Evolutionary conservation across 2,888 invertebrate species (phyloP).

Genomic region (Syritta pipiens): DNA sequence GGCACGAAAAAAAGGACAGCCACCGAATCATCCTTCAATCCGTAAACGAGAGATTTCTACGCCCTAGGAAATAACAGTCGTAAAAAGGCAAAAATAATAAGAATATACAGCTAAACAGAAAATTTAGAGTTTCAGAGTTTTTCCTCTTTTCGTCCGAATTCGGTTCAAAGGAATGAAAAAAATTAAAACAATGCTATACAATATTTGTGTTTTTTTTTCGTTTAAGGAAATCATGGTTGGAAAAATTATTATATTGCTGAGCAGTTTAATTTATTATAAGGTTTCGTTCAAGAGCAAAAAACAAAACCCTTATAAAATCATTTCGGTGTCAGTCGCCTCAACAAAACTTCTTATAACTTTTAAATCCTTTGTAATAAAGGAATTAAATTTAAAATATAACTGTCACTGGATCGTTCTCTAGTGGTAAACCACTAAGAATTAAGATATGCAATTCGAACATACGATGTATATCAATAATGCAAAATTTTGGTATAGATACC

Average conservation of each 20-base stretch:
- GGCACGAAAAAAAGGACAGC: background rate
- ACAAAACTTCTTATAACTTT: too few species aligned
- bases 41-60: background rate
- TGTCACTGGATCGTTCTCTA: too few species aligned
- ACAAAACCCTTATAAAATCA: too few species aligned
- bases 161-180: background rate
- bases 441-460: too few species aligned
- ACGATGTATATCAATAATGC: too few species aligned
- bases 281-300: constrained; percentile 8
- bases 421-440: too few species aligned
- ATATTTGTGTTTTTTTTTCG: background rate
- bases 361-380: too few species aligned
- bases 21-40: constrained; percentile 2
- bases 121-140: constrained; percentile 23
- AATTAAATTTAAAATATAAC: too few species aligned
- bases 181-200: background rate
- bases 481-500: too few species aligned
- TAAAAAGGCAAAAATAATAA: constrained; percentile 4
- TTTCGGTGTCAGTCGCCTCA: too few species aligned
- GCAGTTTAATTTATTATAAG: too few species aligned
- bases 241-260: too few species aligned
- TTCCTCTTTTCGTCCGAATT: background rate
- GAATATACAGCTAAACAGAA: constrained; percentile 15
- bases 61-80: constrained; percentile 15
- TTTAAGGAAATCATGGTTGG: constrained; percentile 21